phyloP scores from a whole-genome alignment of 2,113 vertebrate genomes.

The Falcunculus frontatus region DNA sequence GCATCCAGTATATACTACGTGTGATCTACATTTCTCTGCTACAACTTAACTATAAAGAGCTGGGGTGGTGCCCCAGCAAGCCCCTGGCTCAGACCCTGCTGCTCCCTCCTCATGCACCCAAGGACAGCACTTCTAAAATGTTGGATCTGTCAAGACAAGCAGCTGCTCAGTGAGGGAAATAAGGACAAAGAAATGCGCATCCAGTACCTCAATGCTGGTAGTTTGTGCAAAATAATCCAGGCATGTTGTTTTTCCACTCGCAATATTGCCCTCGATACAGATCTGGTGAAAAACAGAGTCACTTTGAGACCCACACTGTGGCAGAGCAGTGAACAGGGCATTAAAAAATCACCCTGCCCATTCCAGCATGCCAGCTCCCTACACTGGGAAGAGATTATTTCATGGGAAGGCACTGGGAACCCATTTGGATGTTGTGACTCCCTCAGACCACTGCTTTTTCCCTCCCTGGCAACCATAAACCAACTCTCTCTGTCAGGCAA shows the following conservation, averaged over 20 bases:
- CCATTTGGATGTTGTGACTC: not conserved
- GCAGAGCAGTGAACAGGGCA: not conserved
- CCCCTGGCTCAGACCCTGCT: not conserved
- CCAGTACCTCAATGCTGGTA: conserved; percentile 79
- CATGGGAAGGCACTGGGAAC: not conserved
- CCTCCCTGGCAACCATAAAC: not conserved
- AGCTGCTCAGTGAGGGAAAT: not conserved
- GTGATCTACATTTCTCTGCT: not conserved
- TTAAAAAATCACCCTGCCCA: not conserved
- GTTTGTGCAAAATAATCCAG: conserved; percentile 88
- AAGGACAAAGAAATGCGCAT: not conserved
- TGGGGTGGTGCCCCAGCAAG: not conserved
- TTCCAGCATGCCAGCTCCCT: not conserved
- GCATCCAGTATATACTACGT: rapidly evolving
- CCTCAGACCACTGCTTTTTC: not conserved
- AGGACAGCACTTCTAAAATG: not conserved
- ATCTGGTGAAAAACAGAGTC: conserved; percentile 73
- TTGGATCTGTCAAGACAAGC: not conserved
- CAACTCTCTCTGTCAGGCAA: not conserved
- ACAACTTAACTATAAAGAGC: not conserved
- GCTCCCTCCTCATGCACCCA: not conserved
- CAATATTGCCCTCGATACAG: conserved; percentile 93
- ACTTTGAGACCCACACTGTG: not conserved
- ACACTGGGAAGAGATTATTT: not conserved
- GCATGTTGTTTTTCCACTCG: conserved; percentile 94